Base-by-base conservation (phyloP, 2,797 vertebrate species). In the Gephyroberyx darwinii region DNA sequence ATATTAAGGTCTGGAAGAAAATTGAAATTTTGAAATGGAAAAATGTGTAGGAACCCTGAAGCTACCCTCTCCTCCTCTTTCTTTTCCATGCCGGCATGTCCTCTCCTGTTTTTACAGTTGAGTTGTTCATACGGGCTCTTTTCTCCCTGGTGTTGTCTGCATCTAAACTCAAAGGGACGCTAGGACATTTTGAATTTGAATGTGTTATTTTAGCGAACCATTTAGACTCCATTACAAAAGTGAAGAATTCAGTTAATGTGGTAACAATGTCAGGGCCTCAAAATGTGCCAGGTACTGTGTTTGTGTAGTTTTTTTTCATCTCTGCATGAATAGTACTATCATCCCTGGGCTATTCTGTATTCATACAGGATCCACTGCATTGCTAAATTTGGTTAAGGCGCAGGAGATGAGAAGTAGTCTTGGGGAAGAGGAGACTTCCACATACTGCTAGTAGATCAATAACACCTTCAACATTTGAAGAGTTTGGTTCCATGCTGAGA, bases 351-450 rank as follows among this genome's bases (percentile, higher is more conserved):
- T 43, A 3, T 70, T 75, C 53, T 72, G 56, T 60, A 45, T 72
- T 61, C 17, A 20, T 30, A 12, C 14, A n/a, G 37, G 48, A 61
- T 65, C 8, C 33, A 14, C 35, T 48, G 30, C 57, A 62, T 57
- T 19, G 50, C 16, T 14, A 20, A 37, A 13, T 19, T 17, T 17
- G 20, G 51, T 69, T 20, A 54, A 57, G n/a, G 60, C 62, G 71
- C 57, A 76, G 60, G 30, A 50, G 30, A 74, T 37, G 45, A 66
- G 31, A 62, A 22, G 50, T n/a, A 9, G 43, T 71, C 58, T 43
- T 13, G 20, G 54, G 33, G 54, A 52, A 35, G 17, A 35, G 35
- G 64, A 59, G 12, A 13, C 12, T 12, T 14, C 6, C 48, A 9
- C n/a, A 51, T 19, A 50, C 60, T 63, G 58, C 12, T 13, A 43